Evolutionary conservation across 2,113 vertebrate species (phyloP).

Genomic region (Amazona guildingii): DNA sequence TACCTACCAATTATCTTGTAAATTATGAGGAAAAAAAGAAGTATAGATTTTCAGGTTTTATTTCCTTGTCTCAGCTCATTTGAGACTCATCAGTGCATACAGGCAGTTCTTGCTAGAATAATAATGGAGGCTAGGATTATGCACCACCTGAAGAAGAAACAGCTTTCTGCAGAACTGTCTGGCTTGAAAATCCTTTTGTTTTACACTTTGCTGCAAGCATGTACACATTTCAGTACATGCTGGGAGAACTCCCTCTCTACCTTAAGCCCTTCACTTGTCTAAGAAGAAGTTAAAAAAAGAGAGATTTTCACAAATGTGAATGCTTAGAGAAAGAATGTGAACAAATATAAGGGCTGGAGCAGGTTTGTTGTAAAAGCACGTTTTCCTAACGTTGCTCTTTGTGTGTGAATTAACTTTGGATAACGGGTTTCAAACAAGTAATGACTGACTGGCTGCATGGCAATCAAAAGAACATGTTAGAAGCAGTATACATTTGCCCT

Average conservation of each 20-base stretch:
- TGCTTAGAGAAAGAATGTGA: constrained; percentile 12
- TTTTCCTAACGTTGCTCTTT: background rate
- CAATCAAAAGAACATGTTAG: background rate
- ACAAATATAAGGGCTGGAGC: constrained; percentile 25
- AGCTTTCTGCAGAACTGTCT: background rate
- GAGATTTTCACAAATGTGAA: constrained; percentile 19
- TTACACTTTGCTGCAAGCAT: background rate
- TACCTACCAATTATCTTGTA: background rate
- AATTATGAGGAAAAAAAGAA: background rate
- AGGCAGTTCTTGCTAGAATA: background rate
- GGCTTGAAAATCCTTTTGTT: background rate
- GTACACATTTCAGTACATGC: background rate
- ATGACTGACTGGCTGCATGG: background rate
- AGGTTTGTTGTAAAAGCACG: background rate
- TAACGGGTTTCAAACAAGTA: background rate
- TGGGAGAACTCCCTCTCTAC: background rate
- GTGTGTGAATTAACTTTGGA: constrained; percentile 1
- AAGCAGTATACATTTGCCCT: background rate
- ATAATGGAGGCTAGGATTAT: background rate
- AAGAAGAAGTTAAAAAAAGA: background rate
- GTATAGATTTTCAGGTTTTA: background rate
- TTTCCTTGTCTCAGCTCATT: background rate
- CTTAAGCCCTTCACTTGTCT: background rate
- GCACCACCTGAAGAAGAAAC: background rate
- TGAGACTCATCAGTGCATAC: background rate